Evolutionary conservation across 2,888 invertebrate genomes (phyloP), one percentile per base, ranked within the genome.

Genomic region (Acrobasis consociella): DNA sequence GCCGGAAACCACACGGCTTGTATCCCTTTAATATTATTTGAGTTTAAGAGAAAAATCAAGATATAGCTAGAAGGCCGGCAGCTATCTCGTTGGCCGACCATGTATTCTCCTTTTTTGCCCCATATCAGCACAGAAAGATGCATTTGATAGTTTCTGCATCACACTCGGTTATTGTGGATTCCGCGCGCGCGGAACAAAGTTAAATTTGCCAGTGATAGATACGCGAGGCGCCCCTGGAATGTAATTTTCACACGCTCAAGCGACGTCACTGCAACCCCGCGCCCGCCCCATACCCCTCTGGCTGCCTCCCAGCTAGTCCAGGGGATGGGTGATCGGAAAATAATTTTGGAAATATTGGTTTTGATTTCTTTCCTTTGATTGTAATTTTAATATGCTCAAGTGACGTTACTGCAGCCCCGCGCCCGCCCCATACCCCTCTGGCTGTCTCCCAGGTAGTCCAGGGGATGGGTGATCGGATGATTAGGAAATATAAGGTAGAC

Each of bases 201-300:
- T 91, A 89, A 93, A 93, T 93, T 92, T 90, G 88, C 89, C 81
- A 87, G 91, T 93, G 93, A 93, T 93, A 93, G 93, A 93, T 93
- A 93, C 89, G 92, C 91, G 85, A 86, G 86, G 87, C 89, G 80
- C 87, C 85, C 89, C 74, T 82, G 93, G 93, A 93, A 93, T 93
- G 93, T 93, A 93, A 93, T 93, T 90, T 92, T 91, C 90, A 87
- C 92, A 87, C 90, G 87, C 87, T 85, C 78, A 81, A 84, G 85
- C 86, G 86, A 87, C 88, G 89, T 87, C 87, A 83, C 84, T 81
- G 81, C 71, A 72, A 70, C 80, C 77, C 78, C 76, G 76, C 69
- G 69, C 75, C 69, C 65, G 59, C 72, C 62, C 71, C 65, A 46
- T 67, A 22, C 39, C 22, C 74, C 72, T 72, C 63, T 67, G 64